Conservation (phyloP, 2,888 invertebrate genomes). For the Lasioglossum lativentre region DNA sequence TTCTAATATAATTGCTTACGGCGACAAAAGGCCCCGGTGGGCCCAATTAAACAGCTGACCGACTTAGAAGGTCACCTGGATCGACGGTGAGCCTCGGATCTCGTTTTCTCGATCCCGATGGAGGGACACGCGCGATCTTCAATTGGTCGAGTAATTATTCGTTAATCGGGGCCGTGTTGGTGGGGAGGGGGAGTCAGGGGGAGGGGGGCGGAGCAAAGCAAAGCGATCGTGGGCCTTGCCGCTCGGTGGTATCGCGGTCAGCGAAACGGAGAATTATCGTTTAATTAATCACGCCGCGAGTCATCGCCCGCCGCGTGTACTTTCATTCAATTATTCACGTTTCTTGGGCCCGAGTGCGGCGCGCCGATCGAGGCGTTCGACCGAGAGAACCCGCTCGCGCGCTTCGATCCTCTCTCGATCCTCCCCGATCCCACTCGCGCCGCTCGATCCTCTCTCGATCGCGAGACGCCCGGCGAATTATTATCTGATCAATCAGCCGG, state of each 20-base stretch:
- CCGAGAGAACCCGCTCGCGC: slow-evolving; percentile 1
- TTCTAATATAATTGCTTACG: neutral
- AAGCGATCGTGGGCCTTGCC: neutral
- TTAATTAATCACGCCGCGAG: slow-evolving; percentile 40
- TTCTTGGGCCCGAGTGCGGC: slow-evolving; percentile 12
- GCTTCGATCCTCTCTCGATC: neutral
- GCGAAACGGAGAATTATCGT: slow-evolving; percentile 31
- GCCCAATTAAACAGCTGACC: slow-evolving; percentile 16
- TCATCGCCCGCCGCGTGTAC: slow-evolving; percentile 25
- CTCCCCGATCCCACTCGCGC: slow-evolving; percentile 3
- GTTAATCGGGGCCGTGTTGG: slow-evolving; percentile 13
- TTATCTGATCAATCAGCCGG: slow-evolving; percentile 45
- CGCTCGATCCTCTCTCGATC: neutral
- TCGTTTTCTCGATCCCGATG: neutral
- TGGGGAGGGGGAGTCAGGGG: neutral
- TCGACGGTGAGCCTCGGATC: neutral
- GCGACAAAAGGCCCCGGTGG: neutral
- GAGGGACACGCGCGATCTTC: slow-evolving; percentile 32
- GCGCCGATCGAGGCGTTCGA: slow-evolving; percentile 19
- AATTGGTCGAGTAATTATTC: slow-evolving; percentile 39
- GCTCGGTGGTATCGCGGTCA: slow-evolving; percentile 7
- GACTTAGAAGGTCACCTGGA: slow-evolving; percentile 7
- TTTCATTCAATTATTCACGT: slow-evolving; percentile 52
- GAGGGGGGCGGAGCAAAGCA: neutral
- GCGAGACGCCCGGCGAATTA: slow-evolving; percentile 33